Evolutionary conservation across 1,140 invertebrate species (phyloP).

Genomic region (Caenorhabditis briggsae): DNA sequence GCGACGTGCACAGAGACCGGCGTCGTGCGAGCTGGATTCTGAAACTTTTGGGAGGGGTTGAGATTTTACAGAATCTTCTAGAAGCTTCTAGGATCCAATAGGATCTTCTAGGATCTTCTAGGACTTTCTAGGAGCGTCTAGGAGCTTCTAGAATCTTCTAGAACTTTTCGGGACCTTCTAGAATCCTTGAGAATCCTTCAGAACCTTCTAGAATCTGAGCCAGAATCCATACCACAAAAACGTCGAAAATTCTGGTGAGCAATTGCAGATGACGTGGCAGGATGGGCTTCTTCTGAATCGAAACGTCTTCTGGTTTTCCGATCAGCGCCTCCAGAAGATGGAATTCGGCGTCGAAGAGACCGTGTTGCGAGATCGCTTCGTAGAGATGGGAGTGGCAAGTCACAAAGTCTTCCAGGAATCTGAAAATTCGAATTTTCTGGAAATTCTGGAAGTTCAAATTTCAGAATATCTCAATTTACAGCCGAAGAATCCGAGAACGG

Average conservation of each 20-base stretch:
- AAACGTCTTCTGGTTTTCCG: background rate
- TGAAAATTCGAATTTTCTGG: background rate
- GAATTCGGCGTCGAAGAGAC: conserved; percentile 36
- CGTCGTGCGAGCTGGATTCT: background rate
- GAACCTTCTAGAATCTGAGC: too few species aligned
- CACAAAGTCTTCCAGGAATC: conserved; percentile 33
- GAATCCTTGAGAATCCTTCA: too few species aligned
- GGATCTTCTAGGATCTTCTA: too few species aligned
- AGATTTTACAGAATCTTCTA: too few species aligned
- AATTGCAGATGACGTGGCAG: background rate
- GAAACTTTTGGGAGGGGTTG: background rate
- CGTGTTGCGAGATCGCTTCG: background rate
- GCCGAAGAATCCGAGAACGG: too few species aligned
- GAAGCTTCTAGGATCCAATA: too few species aligned
- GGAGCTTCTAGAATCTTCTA: too few species aligned
- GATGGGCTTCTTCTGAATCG: background rate
- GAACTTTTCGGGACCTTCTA: too few species aligned
- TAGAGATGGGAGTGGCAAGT: conserved; percentile 15
- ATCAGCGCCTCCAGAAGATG: conserved; percentile 37
- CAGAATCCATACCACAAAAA: background rate
- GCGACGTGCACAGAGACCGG: background rate
- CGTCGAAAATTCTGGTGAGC: background rate
- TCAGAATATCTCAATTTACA: too few species aligned
- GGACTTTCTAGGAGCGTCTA: too few species aligned
- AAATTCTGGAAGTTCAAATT: too few species aligned